Conservation (phyloP, 2,888 invertebrate species). For the Synergus laeviventris region DNA sequence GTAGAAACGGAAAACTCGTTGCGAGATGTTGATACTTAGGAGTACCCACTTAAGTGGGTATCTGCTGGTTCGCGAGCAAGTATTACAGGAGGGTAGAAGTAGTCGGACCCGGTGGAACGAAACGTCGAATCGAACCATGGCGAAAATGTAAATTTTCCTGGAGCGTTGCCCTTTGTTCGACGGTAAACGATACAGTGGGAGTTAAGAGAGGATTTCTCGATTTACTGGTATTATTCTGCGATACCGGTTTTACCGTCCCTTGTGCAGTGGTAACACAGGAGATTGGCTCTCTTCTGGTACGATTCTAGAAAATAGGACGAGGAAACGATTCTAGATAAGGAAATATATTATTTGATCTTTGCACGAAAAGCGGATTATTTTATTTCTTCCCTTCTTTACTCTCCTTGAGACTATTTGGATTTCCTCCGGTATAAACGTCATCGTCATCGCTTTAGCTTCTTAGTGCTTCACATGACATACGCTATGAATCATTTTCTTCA, state of each 20-base stretch:
- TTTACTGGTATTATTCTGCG: slow-evolving; percentile 67
- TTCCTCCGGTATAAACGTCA: neutral
- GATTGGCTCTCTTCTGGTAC: slow-evolving; percentile 58
- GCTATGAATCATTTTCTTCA: neutral
- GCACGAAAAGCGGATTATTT: slow-evolving; percentile 57
- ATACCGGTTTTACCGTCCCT: slow-evolving; percentile 57
- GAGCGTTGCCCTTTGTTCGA: slow-evolving; percentile 43
- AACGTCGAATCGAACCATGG: slow-evolving; percentile 44
- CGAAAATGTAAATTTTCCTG: slow-evolving; percentile 49
- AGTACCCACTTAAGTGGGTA: slow-evolving; percentile 53
- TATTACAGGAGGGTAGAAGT: neutral
- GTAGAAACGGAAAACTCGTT: neutral
- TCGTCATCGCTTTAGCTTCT: neutral
- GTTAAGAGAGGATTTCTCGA: slow-evolving; percentile 63
- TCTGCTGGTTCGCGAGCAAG: slow-evolving; percentile 31
- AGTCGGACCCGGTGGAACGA: neutral
- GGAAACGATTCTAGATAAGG: slow-evolving; percentile 66
- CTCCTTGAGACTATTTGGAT: slow-evolving; percentile 37
- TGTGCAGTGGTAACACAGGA: slow-evolving; percentile 55
- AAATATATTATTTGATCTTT: slow-evolving; percentile 65
- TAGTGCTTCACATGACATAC: neutral
- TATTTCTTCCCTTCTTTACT: slow-evolving; percentile 47
- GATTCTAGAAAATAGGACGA: slow-evolving; percentile 62
- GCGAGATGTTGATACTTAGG: slow-evolving; percentile 10
- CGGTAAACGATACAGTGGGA: slow-evolving; percentile 52